Evolutionary conservation across 2,797 vertebrate species (phyloP).

Genomic region (Brachyalestes nurse): DNA sequence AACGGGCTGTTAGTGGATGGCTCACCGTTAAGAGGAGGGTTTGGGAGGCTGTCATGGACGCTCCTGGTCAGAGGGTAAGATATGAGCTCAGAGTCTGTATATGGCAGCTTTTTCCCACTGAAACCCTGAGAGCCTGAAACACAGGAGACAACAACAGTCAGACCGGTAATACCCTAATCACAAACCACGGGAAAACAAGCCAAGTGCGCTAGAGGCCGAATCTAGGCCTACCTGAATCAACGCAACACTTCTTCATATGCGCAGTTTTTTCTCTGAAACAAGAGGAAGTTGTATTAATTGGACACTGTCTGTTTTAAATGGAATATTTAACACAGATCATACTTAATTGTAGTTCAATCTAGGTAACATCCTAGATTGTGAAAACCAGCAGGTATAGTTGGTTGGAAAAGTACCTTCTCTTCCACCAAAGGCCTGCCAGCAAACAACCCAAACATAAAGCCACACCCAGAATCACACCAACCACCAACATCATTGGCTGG

Average conservation of each 20-base stretch:
- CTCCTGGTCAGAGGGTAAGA: slow-evolving; percentile 76
- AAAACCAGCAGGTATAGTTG: not conserved
- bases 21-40: slow-evolving; percentile 80
- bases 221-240: slow-evolving; percentile 73
- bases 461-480: slow-evolving; percentile 79
- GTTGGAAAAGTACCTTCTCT: slow-evolving; percentile 77
- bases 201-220: slow-evolving; percentile 15
- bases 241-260: slow-evolving; percentile 73
- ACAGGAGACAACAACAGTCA: slow-evolving; percentile 38
- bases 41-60: slow-evolving; percentile 69
- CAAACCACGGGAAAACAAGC: not conserved
- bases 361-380: not conserved
- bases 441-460: slow-evolving; percentile 80
- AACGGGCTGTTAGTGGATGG: not conserved
- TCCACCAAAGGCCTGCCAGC: slow-evolving; percentile 80
- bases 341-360: too few relatives aligned
- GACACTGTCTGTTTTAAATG: not conserved
- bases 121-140: slow-evolving; percentile 68
- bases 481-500: slow-evolving; percentile 76
- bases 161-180: slow-evolving; percentile 17
- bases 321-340: not conserved
- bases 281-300: not conserved
- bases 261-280: slow-evolving; percentile 74
- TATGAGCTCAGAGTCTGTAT: slow-evolving; percentile 70
- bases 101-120: slow-evolving; percentile 71